Base-by-base conservation (phyloP, 2,113 vertebrate species). In the Podilymbus podiceps region DNA sequence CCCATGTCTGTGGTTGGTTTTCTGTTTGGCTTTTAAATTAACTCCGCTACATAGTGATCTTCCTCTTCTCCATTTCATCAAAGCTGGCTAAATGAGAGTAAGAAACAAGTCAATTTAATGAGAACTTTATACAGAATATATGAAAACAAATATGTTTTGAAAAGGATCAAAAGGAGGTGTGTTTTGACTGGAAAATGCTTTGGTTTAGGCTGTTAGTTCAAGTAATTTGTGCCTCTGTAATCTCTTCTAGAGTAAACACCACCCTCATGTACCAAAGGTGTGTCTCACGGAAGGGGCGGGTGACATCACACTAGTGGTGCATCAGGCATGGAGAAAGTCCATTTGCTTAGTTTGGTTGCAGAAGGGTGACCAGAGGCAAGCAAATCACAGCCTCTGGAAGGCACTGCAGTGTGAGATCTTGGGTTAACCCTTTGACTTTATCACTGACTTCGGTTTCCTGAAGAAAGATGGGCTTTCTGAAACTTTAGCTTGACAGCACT, bases 1-100 rank as follows among this genome's bases (percentile, higher is more conserved):
- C 23, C 20, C 0, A 0, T n/a, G 16, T 15, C 35, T 58, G 27
- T 38, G 30, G n/a, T 22, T 17, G 40, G 3, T 42, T 56, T 83
- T 47, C 14, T 50, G 30, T 53, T 56, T 55, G 27, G 30, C 56
- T 73, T 58, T 83, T n/a, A 23, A 63, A 40, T 52, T 38, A 46
- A 6, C 15, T 66, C 10, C 58, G 38, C 58, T 79, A 52, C 4
- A 10, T 28, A 40, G 23, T 30, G 9, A 60, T 31, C 20, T 47
- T 68, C 5, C 11, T 49, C 31, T 52, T 6, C 38, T 46, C 46
- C 2, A 6, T 46, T 84, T 47, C 27, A 12, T 60, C 31, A 31
- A 35, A 74, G 18, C 12, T 75, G 17, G 6, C 46, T 89, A 56
- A 71, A 78, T 31, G 30, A 56, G 35, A 68, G 7, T 16, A 52